Base-by-base conservation (phyloP, 1,140 invertebrate species). In the Nephila pilipes region DNA sequence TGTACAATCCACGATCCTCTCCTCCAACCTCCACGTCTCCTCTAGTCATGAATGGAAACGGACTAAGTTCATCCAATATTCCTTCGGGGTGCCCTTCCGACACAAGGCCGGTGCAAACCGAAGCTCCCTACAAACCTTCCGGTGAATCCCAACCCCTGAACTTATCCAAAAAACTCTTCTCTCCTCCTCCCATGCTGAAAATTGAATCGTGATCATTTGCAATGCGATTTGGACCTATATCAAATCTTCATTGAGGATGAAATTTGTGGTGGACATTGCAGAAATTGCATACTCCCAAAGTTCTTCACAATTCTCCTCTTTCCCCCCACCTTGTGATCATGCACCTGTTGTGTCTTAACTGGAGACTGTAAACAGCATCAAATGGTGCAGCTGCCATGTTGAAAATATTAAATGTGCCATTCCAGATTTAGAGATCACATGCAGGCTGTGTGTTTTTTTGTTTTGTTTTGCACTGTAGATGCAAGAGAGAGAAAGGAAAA, bases 151-250 rank as follows among this genome's bases (percentile, higher is more conserved):
- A 98, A 95, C 97, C 98, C 58, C 96, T 98, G 69, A 98, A 98
- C 96, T 96, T 98, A 87, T 98, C 97, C 94, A 98, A 98, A 96
- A 98, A 98, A 95, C 97, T 97, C 93, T 89, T 93, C 65, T 97
- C 97, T 93, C 97, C 97, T 94, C 97, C 97, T n/a, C 97, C 97
- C 87, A 88, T 93, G 85, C 32, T 93, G 60, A 93, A 93, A 54
- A 93, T 93, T 36, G 92, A 93, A 85, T 93, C 92, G 75, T 93
- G 92, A 93, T 87, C 69, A 75, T 75, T 5, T 75, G 69, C 58
- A 46, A 8, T 60, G 58, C 29, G 75, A 36, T 65, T 75, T 6
- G 25, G 63, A 88, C 29, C 55, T 22, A 22, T 63, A 88, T 36
- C 58, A 87, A 69, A 87, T 69, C 25, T 54, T 75, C 69, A 20